Base-by-base conservation (phyloP, 1,140 invertebrate species). In the Ceratosolen solmsi region DNA sequence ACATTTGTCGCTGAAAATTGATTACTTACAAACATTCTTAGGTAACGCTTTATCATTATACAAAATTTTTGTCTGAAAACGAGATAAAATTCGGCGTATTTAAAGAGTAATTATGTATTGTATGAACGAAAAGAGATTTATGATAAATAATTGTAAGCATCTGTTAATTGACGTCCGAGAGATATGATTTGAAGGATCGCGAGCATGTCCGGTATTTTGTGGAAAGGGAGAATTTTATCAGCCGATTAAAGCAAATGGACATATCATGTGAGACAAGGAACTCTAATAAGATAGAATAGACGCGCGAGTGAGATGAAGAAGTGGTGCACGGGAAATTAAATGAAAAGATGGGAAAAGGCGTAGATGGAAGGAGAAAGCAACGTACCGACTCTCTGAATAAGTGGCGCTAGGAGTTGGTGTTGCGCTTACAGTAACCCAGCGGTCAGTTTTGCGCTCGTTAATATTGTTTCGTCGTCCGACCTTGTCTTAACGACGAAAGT, bases 361-460 rank as follows among this genome's bases (percentile, higher is more conserved):
- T 25, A 49, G 70, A 49, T 46, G 30, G 68, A 41, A 38, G 13
- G 25, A 30, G 27, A 33, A 25, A 51, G 49, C 15, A 20, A 36
- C 11, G 41, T 27, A 49, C 70, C 9, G 17, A 33, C 25, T 56
- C 49, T 7, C 46, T 22, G n/a, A n/a, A n/a, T n/a, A 38, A 68
- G 33, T 13, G 36, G 20, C 27, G 33, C 33, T 36, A 33, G 0
- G 36, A 68, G 63, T 68, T 38, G n/a, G 63, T 38, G 8, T 8
- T 38, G 63, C 33, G 33, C 63, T 68, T 38, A 68, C 15, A 38
- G n/a, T 60, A 65, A n/a, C n/a, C n/a, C n/a, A 54, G 22, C 27
- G 46, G 22, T 30, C 49, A 54, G 78, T 73, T 80, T 72, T 46
- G 68, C 25, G 54, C 68, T 73, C 78, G 78, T 72, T 80, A 80